Conservation (phyloP, 2,888 invertebrate species). For the Caradrina clavipalpis region DNA sequence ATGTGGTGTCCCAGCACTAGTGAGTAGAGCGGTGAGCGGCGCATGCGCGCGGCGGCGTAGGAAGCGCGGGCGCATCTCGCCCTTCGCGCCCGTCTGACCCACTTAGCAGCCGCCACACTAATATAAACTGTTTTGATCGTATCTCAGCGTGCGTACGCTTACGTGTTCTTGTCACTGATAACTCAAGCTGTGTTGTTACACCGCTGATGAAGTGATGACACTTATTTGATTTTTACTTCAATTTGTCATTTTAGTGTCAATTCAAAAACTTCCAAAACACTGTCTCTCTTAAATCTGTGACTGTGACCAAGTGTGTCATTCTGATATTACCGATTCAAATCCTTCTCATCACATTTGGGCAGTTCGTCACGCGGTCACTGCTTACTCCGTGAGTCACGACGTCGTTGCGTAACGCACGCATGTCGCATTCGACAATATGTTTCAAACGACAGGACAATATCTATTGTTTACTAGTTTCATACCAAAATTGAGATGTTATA, state of each 20-base stretch:
- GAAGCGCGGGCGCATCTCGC: conserved; percentile 81
- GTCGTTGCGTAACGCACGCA: conserved; percentile 65
- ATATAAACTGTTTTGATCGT: conserved; percentile 67
- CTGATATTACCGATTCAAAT: conserved; percentile 44
- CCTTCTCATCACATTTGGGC: conserved; percentile 48
- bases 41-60: conserved; percentile 67
- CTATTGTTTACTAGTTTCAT: conserved; percentile 54
- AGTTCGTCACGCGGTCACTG: conserved; percentile 44
- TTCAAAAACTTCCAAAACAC: background rate
- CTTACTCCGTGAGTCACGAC: conserved; percentile 68
- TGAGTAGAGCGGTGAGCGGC: conserved; percentile 59
- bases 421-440: conserved; percentile 64
- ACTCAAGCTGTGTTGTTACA: conserved; percentile 13
- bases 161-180: conserved; percentile 42
- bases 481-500: conserved; percentile 27
- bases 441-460: conserved; percentile 62
- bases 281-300: background rate
- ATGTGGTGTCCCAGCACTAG: conserved; percentile 66
- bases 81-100: conserved; percentile 80
- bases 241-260: background rate
- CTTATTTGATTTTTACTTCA: background rate
- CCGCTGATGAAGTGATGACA: background rate
- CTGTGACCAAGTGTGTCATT: conserved; percentile 20
- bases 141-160: conserved; percentile 42
- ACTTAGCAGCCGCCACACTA: conserved; percentile 73